A percentile compares a stretch with the other conserved stretches of the same genome.
Evolutionary conservation across 1,140 invertebrate genomes (phyloP).

Genomic region (Listronotus bonariensis): DNA sequence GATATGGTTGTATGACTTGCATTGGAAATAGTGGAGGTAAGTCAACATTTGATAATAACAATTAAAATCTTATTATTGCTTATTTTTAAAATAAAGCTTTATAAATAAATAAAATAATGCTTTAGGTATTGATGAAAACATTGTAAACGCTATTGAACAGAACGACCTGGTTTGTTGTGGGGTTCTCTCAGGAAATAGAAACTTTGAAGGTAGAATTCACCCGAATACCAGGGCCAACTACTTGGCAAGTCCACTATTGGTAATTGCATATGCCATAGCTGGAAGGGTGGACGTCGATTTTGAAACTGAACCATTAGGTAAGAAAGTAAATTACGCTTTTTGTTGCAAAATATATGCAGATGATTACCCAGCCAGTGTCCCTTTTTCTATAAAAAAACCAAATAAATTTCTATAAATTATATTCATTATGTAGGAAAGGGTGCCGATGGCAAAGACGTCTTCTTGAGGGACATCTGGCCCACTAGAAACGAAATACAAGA

Average conservation of each 20-base stretch:
- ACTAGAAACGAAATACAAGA: constrained; percentile 86
- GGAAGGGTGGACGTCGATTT: constrained; percentile 95
- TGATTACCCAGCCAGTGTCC: too few relatives aligned
- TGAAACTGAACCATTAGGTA: constrained; percentile 68
- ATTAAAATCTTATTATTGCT: too few relatives aligned
- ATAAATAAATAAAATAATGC: background rate
- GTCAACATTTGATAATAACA: too few relatives aligned
- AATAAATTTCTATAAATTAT: too few relatives aligned
- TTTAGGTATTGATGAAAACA: constrained; percentile 79
- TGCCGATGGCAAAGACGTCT: constrained; percentile 76
- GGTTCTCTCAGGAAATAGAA: constrained; percentile 94
- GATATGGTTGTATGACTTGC: constrained; percentile 99
- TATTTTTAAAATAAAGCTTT: too few relatives aligned
- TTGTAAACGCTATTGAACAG: constrained; percentile 93
- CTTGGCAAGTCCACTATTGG: constrained; percentile 90
- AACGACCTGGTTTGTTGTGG: constrained; percentile 93
- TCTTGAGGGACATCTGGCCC: constrained; percentile 94
- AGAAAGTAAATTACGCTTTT: constrained; percentile 17
- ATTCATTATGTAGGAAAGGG: constrained; percentile 62
- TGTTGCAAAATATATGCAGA: too few relatives aligned
- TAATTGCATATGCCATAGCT: constrained; percentile 96
- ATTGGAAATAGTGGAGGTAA: constrained; percentile 92
- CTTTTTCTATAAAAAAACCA: too few relatives aligned
- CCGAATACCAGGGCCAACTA: constrained; percentile 96
- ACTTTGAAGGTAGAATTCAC: constrained; percentile 97